phyloP scores from a whole-genome alignment of 2,888 invertebrate genomes.

The Troides oblongomaculatus region DNA sequence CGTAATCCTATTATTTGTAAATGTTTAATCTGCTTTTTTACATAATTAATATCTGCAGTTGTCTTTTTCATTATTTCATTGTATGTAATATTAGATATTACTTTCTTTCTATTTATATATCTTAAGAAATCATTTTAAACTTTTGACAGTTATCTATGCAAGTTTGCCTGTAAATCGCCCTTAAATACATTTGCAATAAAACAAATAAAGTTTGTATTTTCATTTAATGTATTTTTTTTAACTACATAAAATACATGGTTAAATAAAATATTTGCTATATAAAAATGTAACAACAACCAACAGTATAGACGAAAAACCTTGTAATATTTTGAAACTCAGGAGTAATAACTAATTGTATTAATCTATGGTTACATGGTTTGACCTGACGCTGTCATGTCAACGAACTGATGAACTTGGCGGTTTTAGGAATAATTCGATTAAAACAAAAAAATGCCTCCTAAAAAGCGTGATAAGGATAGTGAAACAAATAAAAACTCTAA shows the following conservation, averaged over 20 bases:
- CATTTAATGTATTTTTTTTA: neutral
- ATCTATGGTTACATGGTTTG: constrained; percentile 45
- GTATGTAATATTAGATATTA: constrained; percentile 13
- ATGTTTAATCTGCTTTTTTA: constrained; percentile 37
- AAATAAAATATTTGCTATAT: too few species aligned
- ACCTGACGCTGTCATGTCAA: constrained; percentile 77
- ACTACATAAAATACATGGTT: neutral
- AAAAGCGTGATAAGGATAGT: constrained; percentile 87
- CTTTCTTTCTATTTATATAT: constrained; percentile 8
- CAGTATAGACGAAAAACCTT: neutral
- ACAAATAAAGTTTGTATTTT: neutral
- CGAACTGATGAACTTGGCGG: constrained; percentile 79
- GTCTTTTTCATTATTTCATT: constrained; percentile 33
- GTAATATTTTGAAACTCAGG: neutral
- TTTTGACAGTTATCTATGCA: constrained; percentile 19
- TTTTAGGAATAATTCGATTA: constrained; percentile 66
- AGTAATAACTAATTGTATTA: constrained; percentile 6
- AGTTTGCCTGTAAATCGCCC: constrained; percentile 2
- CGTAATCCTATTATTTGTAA: constrained; percentile 55
- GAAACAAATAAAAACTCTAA: constrained; percentile 82
- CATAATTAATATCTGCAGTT: constrained; percentile 9
- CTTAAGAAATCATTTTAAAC: constrained; percentile 11
- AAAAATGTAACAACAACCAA: too few species aligned
- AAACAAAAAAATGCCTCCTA: constrained; percentile 85
- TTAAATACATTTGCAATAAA: neutral